Evolutionary conservation across 2,797 vertebrate species (phyloP).

Genomic region (Podargus strigoides): DNA sequence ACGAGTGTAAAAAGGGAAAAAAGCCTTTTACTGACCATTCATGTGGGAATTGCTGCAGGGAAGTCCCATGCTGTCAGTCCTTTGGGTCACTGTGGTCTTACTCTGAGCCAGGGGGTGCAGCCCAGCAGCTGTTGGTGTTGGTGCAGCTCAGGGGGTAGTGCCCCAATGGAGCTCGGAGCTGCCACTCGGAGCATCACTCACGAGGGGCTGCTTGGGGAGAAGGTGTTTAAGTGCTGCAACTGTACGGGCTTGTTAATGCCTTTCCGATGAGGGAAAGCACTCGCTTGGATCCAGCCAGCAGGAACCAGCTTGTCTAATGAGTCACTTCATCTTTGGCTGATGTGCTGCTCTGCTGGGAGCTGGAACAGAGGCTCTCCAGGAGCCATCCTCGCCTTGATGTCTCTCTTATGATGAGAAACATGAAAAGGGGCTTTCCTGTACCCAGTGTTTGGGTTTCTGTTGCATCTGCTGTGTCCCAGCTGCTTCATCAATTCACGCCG

Average conservation of each 20-base stretch:
- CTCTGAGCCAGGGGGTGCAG: rapidly evolving
- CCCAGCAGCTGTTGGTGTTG: rapidly evolving
- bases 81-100: neutral
- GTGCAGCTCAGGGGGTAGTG: neutral
- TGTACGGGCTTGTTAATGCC: neutral
- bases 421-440: neutral
- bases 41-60: neutral
- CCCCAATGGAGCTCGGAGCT: neutral
- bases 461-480: neutral
- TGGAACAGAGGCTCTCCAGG: neutral
- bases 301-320: neutral
- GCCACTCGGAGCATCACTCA: neutral
- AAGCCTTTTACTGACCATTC: rapidly evolving
- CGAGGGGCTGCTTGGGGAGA: neutral
- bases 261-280: neutral
- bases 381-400: neutral
- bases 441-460: neutral
- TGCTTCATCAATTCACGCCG: neutral
- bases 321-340: conserved; percentile 7
- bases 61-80: neutral
- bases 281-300: neutral
- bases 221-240: neutral
- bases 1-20: neutral
- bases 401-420: neutral
- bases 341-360: neutral